Conservation (phyloP, 2,113 vertebrate genomes). For the Gorilla gorilla region DNA sequence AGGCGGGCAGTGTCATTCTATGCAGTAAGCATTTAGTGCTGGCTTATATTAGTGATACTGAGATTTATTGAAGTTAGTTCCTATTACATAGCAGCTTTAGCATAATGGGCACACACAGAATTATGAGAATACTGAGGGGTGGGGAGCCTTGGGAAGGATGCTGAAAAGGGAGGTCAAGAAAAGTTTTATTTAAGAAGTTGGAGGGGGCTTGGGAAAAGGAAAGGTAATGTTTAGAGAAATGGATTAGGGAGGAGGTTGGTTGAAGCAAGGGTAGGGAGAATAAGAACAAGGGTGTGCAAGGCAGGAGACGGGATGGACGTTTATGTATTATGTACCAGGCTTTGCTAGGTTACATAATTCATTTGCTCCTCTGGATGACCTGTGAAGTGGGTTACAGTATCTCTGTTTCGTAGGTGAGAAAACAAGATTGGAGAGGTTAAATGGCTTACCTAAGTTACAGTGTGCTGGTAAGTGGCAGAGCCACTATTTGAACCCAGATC, state of each 20-base stretch:
- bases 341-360: neutral
- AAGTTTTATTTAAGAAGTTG: neutral
- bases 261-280: neutral
- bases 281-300: neutral
- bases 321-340: neutral
- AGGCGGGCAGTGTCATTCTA: neutral
- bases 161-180: neutral
- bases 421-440: neutral
- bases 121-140: neutral
- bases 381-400: neutral
- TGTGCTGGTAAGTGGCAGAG: neutral
- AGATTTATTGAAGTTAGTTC: neutral
- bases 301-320: neutral
- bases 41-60: neutral
- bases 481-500: neutral
- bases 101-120: neutral
- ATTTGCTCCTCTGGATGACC: neutral
- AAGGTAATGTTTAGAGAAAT: neutral
- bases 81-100: neutral
- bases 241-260: neutral
- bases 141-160: neutral
- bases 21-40: neutral
- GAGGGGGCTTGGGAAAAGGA: neutral
- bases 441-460: neutral
- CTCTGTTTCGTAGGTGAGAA: neutral